These are phyloP conservation scores for Stylophora pistillata DNA, from an alignment of 64 coral and sea anemone species.

Conservation along the genomic window DNA sequence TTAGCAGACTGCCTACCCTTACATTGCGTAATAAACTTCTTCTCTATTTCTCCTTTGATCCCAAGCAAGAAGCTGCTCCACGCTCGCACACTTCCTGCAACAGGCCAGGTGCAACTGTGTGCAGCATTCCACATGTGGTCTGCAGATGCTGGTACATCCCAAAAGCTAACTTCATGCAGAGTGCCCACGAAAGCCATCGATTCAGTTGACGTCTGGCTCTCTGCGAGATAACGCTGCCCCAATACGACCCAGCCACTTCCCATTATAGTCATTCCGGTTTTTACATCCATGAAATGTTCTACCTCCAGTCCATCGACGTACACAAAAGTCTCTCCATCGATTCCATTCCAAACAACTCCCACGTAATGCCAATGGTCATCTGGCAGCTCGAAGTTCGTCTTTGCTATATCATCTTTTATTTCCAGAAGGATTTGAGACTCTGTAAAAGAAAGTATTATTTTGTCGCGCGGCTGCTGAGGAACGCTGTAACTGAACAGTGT, in stretches of 20 bases:
- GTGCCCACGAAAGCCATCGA: constrained; percentile 54
- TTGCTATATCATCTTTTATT: constrained; percentile 38
- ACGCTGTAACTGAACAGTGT: constrained; percentile 62
- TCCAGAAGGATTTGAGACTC: constrained; percentile 28
- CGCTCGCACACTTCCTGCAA: constrained; percentile 50
- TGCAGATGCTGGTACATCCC: constrained; percentile 42
- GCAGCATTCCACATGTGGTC: constrained; percentile 81
- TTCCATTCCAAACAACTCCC: constrained; percentile 49
- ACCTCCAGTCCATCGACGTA: constrained; percentile 36
- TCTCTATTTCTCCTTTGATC: constrained; percentile 55
- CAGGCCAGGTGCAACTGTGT: constrained; percentile 59
- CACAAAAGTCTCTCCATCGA: constrained; percentile 9
- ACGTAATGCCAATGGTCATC: constrained; percentile 65
- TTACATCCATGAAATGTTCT: neutral
- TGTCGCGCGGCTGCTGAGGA: constrained; percentile 18
- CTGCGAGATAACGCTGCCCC: constrained; percentile 30
- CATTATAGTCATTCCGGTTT: constrained; percentile 26
- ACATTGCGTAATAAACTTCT: constrained; percentile 61
- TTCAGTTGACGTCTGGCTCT: neutral
- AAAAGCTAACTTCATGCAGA: constrained; percentile 64
- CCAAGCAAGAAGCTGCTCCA: constrained; percentile 65
- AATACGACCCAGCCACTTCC: constrained; percentile 53
- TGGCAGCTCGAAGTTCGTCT: constrained; percentile 18
- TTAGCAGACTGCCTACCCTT: constrained; percentile 49
- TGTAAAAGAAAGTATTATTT: constrained; percentile 53